Evolutionary conservation across 2,888 invertebrate genomes (phyloP).

Genomic region (Leucophora obtusa): DNA sequence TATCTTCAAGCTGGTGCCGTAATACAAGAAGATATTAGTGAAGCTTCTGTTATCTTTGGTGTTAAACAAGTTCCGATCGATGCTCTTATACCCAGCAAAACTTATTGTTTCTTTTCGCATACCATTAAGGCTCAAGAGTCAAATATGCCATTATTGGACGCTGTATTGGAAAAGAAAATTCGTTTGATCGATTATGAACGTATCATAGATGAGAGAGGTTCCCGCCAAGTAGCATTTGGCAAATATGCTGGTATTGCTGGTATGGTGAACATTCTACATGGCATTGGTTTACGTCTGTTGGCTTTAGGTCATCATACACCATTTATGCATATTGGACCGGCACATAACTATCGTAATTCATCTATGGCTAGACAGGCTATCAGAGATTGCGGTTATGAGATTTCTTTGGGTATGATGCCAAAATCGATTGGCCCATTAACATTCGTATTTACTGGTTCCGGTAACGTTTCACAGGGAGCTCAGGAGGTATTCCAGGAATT

Average conservation of each 20-base stretch:
- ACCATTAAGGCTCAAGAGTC: constrained; percentile 99
- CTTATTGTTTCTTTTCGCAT: constrained; percentile 99
- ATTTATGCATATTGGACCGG: constrained; percentile 99
- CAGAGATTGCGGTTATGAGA: constrained; percentile 99
- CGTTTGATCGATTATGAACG: constrained; percentile 98
- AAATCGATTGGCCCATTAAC: constrained; percentile 98
- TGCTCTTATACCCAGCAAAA: constrained; percentile 95
- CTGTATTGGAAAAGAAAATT: constrained; percentile 96
- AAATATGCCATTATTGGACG: constrained; percentile 98
- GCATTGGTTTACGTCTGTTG: constrained; percentile 91
- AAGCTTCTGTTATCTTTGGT: constrained; percentile 97
- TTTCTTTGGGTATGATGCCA: constrained; percentile 96
- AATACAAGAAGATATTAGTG: constrained; percentile 96
- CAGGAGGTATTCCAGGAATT: constrained; percentile 97
- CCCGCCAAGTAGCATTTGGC: constrained; percentile 97
- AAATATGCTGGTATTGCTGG: constrained; percentile 99
- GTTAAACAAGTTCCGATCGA: constrained; percentile 94
- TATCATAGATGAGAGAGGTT: constrained; percentile 92
- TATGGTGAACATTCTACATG: constrained; percentile 98
- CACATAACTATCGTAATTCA: constrained; percentile 98
- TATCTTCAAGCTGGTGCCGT: constrained; percentile 96
- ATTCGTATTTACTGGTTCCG: constrained; percentile 98
- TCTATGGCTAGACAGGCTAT: constrained; percentile 99
- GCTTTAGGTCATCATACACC: constrained; percentile 99
- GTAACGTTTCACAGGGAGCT: constrained; percentile 96